phyloP scores from a whole-genome alignment of 2,797 vertebrate genomes.

The Neoniphon sammara region DNA sequence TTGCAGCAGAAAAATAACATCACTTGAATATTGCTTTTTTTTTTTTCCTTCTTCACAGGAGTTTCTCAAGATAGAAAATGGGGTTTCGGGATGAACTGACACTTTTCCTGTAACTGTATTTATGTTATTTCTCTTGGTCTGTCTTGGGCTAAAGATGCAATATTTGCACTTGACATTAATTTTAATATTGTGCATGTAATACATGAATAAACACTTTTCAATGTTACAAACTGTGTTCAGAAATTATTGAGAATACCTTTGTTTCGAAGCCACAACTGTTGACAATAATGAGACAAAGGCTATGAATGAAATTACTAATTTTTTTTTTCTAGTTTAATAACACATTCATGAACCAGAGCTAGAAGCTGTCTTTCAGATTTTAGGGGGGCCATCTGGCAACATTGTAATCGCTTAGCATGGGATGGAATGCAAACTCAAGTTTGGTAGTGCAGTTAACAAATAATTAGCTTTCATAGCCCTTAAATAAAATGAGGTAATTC shows the following conservation, averaged over 20 bases:
- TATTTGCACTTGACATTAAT: slow-evolving; percentile 58
- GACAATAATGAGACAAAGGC: neutral
- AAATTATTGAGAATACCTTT: slow-evolving; percentile 11
- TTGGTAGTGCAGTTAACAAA: too few species aligned
- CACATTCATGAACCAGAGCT: neutral
- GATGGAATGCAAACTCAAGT: too few species aligned
- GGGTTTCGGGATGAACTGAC: slow-evolving; percentile 48
- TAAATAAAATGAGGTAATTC: too few species aligned
- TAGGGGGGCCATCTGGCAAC: too few species aligned
- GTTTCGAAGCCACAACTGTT: too few species aligned
- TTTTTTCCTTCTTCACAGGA: slow-evolving; percentile 66
- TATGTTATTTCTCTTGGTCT: slow-evolving; percentile 25
- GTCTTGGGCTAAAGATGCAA: slow-evolving; percentile 35
- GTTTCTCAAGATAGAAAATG: slow-evolving; percentile 62
- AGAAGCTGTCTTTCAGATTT: neutral
- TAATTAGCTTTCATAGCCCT: too few species aligned
- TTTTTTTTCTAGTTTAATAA: neutral
- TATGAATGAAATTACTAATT: neutral
- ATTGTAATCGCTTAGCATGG: neutral
- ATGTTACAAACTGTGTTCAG: neutral
- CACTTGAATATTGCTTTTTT: too few species aligned
- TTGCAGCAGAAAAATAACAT: neutral
- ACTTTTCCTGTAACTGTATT: slow-evolving; percentile 7
- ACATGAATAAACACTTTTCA: slow-evolving; percentile 46
- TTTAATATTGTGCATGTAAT: slow-evolving; percentile 25